Base-by-base conservation (phyloP, 2,113 vertebrate species). In the Channa argus region DNA sequence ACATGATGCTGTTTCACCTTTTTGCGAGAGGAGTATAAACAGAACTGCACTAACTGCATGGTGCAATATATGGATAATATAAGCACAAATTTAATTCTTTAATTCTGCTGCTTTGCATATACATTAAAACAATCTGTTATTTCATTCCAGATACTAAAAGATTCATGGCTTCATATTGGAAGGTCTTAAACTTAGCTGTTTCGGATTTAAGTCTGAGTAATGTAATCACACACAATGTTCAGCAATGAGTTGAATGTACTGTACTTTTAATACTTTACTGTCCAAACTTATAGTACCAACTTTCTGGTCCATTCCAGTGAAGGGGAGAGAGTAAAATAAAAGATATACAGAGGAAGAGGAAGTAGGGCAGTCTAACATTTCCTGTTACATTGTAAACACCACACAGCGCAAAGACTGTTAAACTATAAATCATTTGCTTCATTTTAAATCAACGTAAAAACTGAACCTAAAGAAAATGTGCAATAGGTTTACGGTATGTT, bases 321-420 rank as follows among this genome's bases (percentile, higher is more conserved):
- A 5, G 39, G 8, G 41, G 14, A 64, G 45, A 67, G 2, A 46
- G 39, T 33, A 9, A 41, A 67, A 24, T 24, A n/a, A 49, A 63
- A 69, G 46, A 60, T 37, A 75, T 3, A 68, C 11, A 61, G 54
- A 78, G 62, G 66, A 84, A 87, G 78, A 77, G 86, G 76, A 87
- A 90, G 63, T 55, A 45, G 65, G 14, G 7, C 76, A 47, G 34
- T 74, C 71, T 51, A 39, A 50, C 63, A 9, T 60, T 87, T 91
- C 88, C 88, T 87, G 86, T 82, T 47, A 68, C 53, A 55, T 24
- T 33, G 51, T 33, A n/a, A 47, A 37, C 6, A 24, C 24, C 24
- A 24, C 24, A 24, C 24, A 24, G 24, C 24, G 24, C 24, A 24
- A 24, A 24, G 24, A 15, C 39, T 51, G 10, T 15, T 36, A 53